Evolutionary conservation across 2,888 invertebrate species (phyloP), one percentile per base, ranked within the genome.

Genomic region (Orgyia antiqua): DNA sequence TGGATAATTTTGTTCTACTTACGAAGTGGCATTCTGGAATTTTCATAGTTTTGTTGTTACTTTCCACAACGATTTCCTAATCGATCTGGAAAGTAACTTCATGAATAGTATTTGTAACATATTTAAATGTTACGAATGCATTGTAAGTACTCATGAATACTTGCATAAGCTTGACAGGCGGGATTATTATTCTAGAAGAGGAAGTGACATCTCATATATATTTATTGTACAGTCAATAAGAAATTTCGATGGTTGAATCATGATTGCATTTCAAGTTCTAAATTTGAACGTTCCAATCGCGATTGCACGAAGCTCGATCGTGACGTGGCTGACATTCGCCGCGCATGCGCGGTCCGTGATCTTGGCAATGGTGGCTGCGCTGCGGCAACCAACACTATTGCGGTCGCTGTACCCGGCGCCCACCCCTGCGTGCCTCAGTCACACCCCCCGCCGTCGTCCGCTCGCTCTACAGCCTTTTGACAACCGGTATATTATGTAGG

Each of bases 271-370:
- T 61, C 46, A 51, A 67, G 66, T 68, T 78, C 62, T 66, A 67
- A 74, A 77, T 76, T 64, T 67, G 53, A 75, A 65, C 68, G 73
- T 75, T 74, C 70, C 68, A 68, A 73, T 69, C 74, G 69, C 73
- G 75, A 69, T 70, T 71, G 70, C 69, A 74, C 72, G 73, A 76
- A 75, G 80, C 77, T 74, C 60, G 67, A 48, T 80, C 80, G 84
- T 84, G 84, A 86, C 84, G 83, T 80, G 84, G 79, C 82, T 82
- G 84, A 83, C 84, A 84, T 84, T 84, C 82, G 83, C 78, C 60
- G 72, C 74, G 75, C 75, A 71, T 69, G 73, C 76, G 71, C 78
- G 68, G 82, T 71, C 88, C 88, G 82, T 88, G 88, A 88, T 88
- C 88, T 88, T 88, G 88, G 88, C 88, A 88, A 83, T 88, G 87